phyloP scores from a whole-genome alignment of 2,888 invertebrate genomes.

The Callyntrura sp. region DNA sequence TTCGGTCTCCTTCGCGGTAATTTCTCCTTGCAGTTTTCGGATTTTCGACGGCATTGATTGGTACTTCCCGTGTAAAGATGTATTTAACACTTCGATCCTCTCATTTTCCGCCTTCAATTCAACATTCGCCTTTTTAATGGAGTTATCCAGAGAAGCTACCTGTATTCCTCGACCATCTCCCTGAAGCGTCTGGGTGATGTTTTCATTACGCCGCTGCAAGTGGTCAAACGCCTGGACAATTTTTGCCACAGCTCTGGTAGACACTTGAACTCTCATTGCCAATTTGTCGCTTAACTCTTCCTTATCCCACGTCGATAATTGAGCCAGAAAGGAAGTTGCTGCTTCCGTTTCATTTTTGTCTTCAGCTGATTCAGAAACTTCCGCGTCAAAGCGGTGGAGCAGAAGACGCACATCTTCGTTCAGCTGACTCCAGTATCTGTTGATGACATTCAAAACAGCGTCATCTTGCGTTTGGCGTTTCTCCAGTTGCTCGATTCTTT shows the following conservation, averaged over 20 bases:
- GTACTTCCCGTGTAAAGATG: conserved; percentile 96
- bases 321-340: conserved; percentile 97
- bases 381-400: conserved; percentile 98
- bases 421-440: conserved; percentile 98
- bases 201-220: conserved; percentile 97
- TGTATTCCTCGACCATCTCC: conserved; percentile 90
- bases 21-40: conserved; percentile 94
- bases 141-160: conserved; percentile 91
- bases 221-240: conserved; percentile 98
- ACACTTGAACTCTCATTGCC: conserved; percentile 96
- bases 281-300: conserved; percentile 98
- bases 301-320: conserved; percentile 98
- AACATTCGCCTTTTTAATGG: conserved; percentile 93
- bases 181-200: conserved; percentile 95
- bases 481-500: conserved; percentile 96
- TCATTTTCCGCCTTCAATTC: conserved; percentile 96
- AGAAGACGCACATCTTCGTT: conserved; percentile 98
- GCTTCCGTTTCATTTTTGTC: conserved; percentile 98
- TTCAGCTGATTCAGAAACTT: conserved; percentile 98
- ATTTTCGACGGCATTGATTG: conserved; percentile 96
- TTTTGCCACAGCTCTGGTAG: conserved; percentile 98
- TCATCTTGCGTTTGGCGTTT: conserved; percentile 98
- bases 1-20: conserved; percentile 96
- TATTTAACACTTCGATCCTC: conserved; percentile 95
- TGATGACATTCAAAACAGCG: conserved; percentile 98